Conservation (phyloP, 1,140 invertebrate genomes). For the Aradophagus sp. region DNA sequence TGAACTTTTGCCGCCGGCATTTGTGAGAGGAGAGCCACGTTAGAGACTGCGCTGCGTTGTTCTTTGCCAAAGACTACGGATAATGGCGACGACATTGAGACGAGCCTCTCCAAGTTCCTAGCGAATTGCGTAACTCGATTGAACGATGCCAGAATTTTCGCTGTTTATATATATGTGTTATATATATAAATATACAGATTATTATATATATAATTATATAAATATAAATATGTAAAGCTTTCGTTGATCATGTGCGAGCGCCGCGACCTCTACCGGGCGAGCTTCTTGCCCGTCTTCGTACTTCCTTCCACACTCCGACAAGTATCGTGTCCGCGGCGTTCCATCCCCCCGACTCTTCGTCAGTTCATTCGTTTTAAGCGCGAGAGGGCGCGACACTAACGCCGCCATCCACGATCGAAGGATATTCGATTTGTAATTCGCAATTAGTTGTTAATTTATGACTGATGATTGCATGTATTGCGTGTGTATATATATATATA, state of each 20-base stretch:
- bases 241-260: constrained; percentile 7
- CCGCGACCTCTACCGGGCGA: constrained; percentile 8
- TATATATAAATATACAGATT: constrained; percentile 36
- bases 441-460: constrained; percentile 20
- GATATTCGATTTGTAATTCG: constrained; percentile 21
- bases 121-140: constrained; percentile 64
- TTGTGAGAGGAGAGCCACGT: constrained; percentile 27
- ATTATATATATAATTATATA: constrained; percentile 48
- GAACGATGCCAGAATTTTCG: constrained; percentile 47
- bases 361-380: constrained; percentile 7
- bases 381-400: background rate
- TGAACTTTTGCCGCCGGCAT: too few species aligned
- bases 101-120: constrained; percentile 72
- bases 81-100: constrained; percentile 48
- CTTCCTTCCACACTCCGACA: background rate
- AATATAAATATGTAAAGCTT: constrained; percentile 27
- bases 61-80: constrained; percentile 54
- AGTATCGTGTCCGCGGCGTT: constrained; percentile 1
- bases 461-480: too few species aligned
- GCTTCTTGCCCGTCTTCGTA: background rate
- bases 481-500: too few species aligned
- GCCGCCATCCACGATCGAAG: constrained; percentile 12
- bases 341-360: constrained; percentile 6
- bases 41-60: constrained; percentile 43
- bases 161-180: constrained; percentile 46